Conservation (phyloP, 2,888 invertebrate species). For the Coremacera marginata region DNA sequence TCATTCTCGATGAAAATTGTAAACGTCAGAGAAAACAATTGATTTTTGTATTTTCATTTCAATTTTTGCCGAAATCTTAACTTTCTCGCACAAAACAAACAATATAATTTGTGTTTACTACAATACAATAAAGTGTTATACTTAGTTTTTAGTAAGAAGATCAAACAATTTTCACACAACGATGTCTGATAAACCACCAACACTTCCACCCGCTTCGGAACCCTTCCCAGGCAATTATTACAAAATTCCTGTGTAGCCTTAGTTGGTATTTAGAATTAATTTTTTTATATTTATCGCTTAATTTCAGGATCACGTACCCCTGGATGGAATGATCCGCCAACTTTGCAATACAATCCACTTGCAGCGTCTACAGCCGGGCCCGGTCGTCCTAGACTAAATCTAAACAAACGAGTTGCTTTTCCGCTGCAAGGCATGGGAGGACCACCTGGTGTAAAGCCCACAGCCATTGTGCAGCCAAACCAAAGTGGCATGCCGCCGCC, state of each 20-base stretch:
- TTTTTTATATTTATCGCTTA: background rate
- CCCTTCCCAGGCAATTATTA: conserved; percentile 52
- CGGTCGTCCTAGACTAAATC: conserved; percentile 62
- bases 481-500: conserved; percentile 45
- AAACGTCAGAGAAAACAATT: conserved; percentile 33
- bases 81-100: conserved; percentile 1
- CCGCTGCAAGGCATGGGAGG: conserved; percentile 58
- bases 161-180: background rate
- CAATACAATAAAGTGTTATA: background rate
- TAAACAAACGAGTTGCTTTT: conserved; percentile 66
- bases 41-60: conserved; percentile 31
- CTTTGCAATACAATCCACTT: conserved; percentile 53
- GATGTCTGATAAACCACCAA: conserved; percentile 52
- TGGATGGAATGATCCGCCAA: conserved; percentile 68
- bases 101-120: background rate
- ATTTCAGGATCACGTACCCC: conserved; percentile 64
- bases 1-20: conserved; percentile 16
- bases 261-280: conserved; percentile 16
- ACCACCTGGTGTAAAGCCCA: conserved; percentile 52
- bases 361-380: conserved; percentile 48
- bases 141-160: background rate
- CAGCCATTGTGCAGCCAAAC: conserved; percentile 59
- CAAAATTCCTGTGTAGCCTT: conserved; percentile 8
- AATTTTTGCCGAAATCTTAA: conserved; percentile 5
- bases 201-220: conserved; percentile 49